Evolutionary conservation across 2,888 invertebrate species (phyloP).

Genomic region (Brenthis hecate): DNA sequence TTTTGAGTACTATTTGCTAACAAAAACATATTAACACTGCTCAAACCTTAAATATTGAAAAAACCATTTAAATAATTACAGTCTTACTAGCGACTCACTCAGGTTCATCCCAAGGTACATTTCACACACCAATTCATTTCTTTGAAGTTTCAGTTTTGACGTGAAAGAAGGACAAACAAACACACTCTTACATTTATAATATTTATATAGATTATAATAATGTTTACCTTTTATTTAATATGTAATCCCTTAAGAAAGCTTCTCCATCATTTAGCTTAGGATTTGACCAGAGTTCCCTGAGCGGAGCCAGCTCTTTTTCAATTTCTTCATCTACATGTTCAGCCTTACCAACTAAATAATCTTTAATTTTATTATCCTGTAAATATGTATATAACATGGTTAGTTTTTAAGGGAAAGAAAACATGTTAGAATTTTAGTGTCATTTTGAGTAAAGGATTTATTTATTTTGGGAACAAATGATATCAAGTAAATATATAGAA

Average conservation of each 20-base stretch:
- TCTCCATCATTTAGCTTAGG: conserved; percentile 92
- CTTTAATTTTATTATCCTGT: conserved; percentile 74
- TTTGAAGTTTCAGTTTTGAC: no score
- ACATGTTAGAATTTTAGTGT: no score
- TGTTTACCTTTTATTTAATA: conserved; percentile 89
- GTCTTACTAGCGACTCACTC: no score
- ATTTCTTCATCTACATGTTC: conserved; percentile 82
- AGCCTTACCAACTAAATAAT: conserved; percentile 91
- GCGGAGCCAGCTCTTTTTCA: conserved; percentile 86
- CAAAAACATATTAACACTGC: not conserved
- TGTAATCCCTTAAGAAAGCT: conserved; percentile 95
- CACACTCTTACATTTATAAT: no score
- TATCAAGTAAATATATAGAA: no score
- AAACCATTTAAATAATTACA: no score
- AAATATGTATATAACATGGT: conserved; percentile 29
- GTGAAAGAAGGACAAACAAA: no score
- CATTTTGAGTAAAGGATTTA: no score
- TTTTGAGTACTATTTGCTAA: not conserved
- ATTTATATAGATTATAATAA: not conserved
- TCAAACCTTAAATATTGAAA: no score
- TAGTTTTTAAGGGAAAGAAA: conserved; percentile 16
- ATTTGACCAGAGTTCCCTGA: conserved; percentile 93
- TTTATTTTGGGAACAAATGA: no score
- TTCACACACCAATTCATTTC: no score
- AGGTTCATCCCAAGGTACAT: no score